Evolutionary conservation across 1,140 invertebrate species (phyloP).

Genomic region (Cecropterus lyciades): DNA sequence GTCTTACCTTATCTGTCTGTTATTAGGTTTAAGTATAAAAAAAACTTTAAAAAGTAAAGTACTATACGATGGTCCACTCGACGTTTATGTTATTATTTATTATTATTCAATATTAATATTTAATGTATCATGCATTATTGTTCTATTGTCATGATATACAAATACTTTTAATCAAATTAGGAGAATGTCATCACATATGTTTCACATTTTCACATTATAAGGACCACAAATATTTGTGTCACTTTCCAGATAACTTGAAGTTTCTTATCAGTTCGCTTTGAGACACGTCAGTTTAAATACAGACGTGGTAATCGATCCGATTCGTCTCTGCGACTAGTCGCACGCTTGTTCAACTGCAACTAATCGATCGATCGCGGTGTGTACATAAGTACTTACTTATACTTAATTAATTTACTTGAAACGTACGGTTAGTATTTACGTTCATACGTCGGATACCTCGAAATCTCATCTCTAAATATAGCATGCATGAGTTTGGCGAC

Average conservation of each 20-base stretch:
- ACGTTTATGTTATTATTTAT: no score
- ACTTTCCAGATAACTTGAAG: background rate
- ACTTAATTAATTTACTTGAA: slow-evolving; percentile 12
- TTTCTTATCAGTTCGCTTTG: slow-evolving; percentile 1
- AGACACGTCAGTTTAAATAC: slow-evolving; percentile 11
- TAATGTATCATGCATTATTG: no score
- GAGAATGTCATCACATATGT: no score
- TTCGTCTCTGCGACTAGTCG: slow-evolving; percentile 9
- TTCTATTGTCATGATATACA: no score
- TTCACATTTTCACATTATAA: background rate
- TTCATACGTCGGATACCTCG: background rate
- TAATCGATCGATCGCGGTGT: slow-evolving; percentile 12
- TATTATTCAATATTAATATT: no score
- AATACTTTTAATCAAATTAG: no score
- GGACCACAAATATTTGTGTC: no score
- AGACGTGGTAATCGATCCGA: slow-evolving; percentile 17
- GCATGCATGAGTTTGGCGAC: background rate
- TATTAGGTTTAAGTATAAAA: no score
- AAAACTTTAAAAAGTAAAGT: no score
- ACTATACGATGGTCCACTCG: no score
- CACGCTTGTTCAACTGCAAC: slow-evolving; percentile 11
- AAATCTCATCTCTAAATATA: background rate
- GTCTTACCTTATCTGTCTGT: no score
- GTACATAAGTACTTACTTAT: slow-evolving; percentile 6
- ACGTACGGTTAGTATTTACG: background rate